These are phyloP conservation scores for Amphiprion percula DNA, from an alignment of 2,113 vertebrate species.

Conservation along the genomic window DNA sequence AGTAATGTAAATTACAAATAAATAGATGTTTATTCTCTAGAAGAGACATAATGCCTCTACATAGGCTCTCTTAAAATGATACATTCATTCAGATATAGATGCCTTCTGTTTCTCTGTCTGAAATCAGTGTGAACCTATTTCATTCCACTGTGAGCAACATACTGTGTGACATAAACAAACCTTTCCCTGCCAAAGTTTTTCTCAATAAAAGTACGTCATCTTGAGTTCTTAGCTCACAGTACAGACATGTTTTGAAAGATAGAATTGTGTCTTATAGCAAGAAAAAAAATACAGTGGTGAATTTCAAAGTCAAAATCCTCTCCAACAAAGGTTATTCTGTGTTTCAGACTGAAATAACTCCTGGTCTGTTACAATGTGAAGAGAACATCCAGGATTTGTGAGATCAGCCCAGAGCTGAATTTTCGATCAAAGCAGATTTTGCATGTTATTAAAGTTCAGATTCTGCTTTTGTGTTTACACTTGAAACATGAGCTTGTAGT, in stretches of 20 bases:
- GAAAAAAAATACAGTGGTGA: not conserved
- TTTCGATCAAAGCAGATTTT: constrained; percentile 14
- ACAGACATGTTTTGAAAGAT: not conserved
- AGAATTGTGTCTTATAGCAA: constrained; percentile 2
- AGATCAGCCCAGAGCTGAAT: not conserved
- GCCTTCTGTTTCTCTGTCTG: constrained; percentile 4
- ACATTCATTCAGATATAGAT: not conserved
- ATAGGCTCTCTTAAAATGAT: not conserved
- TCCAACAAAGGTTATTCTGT: not conserved
- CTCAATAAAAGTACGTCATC: constrained; percentile 1
- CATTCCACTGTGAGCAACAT: not conserved
- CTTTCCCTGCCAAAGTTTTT: constrained; percentile 13
- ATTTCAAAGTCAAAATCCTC: constrained; percentile 24
- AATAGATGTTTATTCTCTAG: not conserved
- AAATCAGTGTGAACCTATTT: not conserved
- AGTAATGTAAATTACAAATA: not conserved
- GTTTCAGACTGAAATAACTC: not conserved
- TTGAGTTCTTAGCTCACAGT: constrained; percentile 10
- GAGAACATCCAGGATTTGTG: not conserved
- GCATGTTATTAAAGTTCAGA: not conserved
- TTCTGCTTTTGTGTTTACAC: not conserved
- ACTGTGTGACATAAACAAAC: constrained; percentile 4
- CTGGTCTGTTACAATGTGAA: not conserved
- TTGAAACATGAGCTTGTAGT: too few relatives aligned
- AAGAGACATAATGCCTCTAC: not conserved